A percentile compares a stretch with the other conserved stretches of the same genome.
Evolutionary conservation across 2,113 vertebrate species (phyloP).

Genomic region (Thomomys bottae): DNA sequence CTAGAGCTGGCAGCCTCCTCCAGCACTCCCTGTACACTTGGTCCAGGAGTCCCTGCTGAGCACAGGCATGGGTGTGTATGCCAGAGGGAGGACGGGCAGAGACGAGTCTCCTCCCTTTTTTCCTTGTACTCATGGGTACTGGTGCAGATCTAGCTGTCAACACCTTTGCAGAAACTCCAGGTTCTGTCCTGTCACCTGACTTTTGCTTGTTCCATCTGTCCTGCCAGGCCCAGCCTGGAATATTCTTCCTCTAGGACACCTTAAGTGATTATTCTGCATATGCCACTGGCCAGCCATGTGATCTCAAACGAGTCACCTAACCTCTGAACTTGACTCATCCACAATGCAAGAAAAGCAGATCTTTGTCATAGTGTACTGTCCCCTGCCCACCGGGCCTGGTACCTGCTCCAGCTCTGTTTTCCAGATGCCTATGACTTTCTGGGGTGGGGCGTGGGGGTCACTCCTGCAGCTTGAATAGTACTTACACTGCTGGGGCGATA

Average conservation of each 20-base stretch:
- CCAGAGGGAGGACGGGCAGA: too few relatives aligned
- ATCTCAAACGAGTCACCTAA: not conserved
- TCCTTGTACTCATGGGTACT: too few relatives aligned
- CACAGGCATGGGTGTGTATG: fast-evolving
- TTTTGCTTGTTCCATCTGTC: not conserved
- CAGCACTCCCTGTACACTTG: fast-evolving
- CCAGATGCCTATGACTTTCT: not conserved
- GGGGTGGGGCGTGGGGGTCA: not conserved
- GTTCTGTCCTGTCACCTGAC: not conserved
- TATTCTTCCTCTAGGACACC: not conserved
- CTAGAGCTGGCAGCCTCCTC: fast-evolving
- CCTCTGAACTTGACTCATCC: not conserved
- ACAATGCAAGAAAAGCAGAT: not conserved
- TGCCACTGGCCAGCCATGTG: not conserved
- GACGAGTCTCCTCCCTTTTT: not conserved
- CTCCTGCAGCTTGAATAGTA: not conserved
- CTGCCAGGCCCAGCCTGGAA: not conserved
- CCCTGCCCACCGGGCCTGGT: not conserved
- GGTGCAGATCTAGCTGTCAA: not conserved
- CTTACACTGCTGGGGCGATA: not conserved
- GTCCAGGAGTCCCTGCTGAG: not conserved
- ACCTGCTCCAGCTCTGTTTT: not conserved
- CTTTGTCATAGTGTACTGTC: fast-evolving
- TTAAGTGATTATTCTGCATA: not conserved
- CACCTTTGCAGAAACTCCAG: not conserved